phyloP scores from a whole-genome alignment of 2,797 vertebrate species.

The Peromyscus eremicus region DNA sequence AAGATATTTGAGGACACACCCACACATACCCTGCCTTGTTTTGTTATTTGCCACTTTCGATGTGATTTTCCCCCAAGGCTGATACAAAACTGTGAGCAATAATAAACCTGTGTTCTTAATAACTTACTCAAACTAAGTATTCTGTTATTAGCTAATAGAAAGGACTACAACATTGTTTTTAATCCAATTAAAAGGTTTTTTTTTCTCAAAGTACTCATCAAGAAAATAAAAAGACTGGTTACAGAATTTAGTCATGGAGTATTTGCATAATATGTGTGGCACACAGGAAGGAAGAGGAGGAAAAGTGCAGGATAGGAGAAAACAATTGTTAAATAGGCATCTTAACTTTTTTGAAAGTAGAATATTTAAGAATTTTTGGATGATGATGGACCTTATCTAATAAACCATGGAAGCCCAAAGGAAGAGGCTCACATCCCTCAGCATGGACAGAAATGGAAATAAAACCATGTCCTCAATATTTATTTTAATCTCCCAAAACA shows the following conservation, averaged over 20 bases:
- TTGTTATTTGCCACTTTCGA: background rate
- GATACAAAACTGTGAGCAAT: background rate
- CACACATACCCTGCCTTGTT: background rate
- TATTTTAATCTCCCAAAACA: background rate
- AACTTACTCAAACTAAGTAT: background rate
- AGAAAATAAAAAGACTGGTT: background rate
- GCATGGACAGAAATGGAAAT: background rate
- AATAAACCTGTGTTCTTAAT: background rate
- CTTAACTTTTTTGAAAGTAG: background rate
- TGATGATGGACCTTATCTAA: background rate
- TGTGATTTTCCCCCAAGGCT: fast-evolving
- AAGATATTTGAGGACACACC: background rate
- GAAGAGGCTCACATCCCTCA: background rate
- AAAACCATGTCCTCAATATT: background rate
- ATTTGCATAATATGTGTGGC: background rate
- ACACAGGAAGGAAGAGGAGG: background rate
- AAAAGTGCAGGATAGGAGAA: background rate
- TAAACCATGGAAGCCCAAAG: background rate
- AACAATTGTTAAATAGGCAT: background rate
- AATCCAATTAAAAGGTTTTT: background rate
- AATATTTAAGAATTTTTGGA: background rate
- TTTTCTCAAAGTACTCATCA: too few species aligned
- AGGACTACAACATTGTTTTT: background rate
- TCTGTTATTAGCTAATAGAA: background rate
- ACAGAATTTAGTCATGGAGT: background rate